Evolutionary conservation across 2,113 vertebrate genomes (phyloP).

Genomic region (Sylvietta virens): DNA sequence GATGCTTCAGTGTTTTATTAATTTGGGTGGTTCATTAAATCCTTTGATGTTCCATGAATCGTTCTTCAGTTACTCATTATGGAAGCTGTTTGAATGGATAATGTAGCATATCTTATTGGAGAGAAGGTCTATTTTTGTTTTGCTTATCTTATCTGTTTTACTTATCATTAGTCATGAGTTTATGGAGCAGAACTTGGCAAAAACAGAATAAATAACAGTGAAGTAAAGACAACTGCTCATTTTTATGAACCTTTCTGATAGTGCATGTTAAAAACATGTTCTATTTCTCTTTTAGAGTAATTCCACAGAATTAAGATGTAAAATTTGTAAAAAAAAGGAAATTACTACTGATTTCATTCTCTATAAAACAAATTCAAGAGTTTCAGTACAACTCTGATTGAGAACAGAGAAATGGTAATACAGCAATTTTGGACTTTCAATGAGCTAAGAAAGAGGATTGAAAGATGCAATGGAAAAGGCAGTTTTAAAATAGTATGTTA

Average conservation of each 20-base stretch:
- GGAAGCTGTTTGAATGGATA: constrained; percentile 38
- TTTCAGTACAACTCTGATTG: neutral
- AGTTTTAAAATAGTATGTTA: neutral
- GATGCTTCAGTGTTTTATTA: neutral
- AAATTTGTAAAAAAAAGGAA: neutral
- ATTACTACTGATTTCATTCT: neutral
- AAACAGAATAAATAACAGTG: neutral
- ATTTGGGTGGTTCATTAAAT: constrained; percentile 48
- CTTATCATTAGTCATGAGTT: constrained; percentile 44
- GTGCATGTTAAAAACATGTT: neutral
- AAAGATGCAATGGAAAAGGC: neutral
- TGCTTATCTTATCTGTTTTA: constrained; percentile 51
- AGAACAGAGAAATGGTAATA: neutral
- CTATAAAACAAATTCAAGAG: neutral
- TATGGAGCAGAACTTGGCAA: constrained; percentile 27
- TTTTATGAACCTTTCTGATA: neutral
- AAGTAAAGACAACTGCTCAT: neutral
- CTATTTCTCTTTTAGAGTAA: neutral
- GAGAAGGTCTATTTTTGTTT: constrained; percentile 29
- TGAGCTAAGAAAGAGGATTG: neutral
- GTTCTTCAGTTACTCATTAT: neutral
- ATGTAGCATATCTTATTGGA: constrained; percentile 33
- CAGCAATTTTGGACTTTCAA: neutral
- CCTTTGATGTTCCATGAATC: constrained; percentile 37
- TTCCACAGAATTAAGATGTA: neutral